Conservation (phyloP, 1,140 invertebrate species). For the Meloidogyne exigua region DNA sequence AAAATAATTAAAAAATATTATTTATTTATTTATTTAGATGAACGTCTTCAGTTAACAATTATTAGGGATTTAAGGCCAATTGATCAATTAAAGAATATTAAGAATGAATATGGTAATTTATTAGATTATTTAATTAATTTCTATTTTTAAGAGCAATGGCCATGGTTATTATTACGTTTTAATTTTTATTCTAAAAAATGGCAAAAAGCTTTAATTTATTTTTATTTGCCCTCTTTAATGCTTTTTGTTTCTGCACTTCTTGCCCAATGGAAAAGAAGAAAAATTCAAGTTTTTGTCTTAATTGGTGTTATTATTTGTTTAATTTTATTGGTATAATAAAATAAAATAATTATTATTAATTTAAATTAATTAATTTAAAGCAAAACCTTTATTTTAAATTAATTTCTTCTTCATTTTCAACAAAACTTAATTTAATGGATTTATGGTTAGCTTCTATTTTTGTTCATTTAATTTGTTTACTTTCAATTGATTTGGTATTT, state of each 20-base stretch:
- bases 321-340: constrained; percentile 9
- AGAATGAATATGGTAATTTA: constrained; percentile 22
- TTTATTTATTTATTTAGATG: constrained; percentile 35
- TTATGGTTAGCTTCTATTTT: constrained; percentile 35
- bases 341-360: not conserved
- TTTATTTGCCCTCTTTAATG: constrained; percentile 43
- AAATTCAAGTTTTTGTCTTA: constrained; percentile 46
- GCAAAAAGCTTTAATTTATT: constrained; percentile 35
- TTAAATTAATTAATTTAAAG: not conserved
- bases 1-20: not conserved
- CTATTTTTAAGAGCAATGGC: constrained; percentile 46
- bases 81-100: constrained; percentile 27
- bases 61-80: constrained; percentile 40
- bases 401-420: not conserved
- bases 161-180: constrained; percentile 35
- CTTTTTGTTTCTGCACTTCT: constrained; percentile 44
- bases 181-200: constrained; percentile 32
- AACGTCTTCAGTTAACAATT: constrained; percentile 41
- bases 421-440: constrained; percentile 30
- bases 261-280: constrained; percentile 52
- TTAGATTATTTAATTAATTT: constrained; percentile 6
- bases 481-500: constrained; percentile 31
- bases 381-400: constrained; percentile 9
- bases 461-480: constrained; percentile 35
- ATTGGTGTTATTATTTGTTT: constrained; percentile 34